Conservation (phyloP, 2,113 vertebrate genomes). For the Rhynchopsitta pachyrhyncha region DNA sequence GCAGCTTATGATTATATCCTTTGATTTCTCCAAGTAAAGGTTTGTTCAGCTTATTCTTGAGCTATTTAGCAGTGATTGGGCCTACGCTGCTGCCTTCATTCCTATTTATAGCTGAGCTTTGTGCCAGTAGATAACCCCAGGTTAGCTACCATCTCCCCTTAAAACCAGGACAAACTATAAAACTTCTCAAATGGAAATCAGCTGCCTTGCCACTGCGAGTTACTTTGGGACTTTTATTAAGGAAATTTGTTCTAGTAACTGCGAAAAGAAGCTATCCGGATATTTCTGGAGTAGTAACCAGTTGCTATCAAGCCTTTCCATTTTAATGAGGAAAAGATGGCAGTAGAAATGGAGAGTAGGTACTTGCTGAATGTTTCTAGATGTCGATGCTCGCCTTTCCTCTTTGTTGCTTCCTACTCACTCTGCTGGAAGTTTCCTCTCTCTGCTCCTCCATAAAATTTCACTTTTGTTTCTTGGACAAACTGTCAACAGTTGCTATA, state of each 20-base stretch:
- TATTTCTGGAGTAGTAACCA: background rate
- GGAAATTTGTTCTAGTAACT: background rate
- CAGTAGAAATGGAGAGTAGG: background rate
- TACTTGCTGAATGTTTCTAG: background rate
- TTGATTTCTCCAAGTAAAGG: constrained; percentile 23
- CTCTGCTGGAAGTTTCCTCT: background rate
- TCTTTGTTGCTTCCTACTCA: background rate
- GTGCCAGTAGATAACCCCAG: background rate
- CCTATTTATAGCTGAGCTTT: background rate
- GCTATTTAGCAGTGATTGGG: background rate
- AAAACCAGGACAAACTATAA: background rate
- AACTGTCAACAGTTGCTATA: background rate
- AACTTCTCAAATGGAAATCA: background rate
- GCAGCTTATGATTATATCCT: constrained; percentile 29
- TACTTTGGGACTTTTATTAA: background rate
- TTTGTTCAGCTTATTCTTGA: background rate
- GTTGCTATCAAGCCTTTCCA: background rate
- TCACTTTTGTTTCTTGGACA: background rate
- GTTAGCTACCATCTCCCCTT: background rate
- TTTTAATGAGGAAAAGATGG: background rate
- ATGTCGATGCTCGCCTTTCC: background rate
- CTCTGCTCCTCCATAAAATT: background rate
- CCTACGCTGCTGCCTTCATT: background rate
- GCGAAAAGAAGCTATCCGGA: background rate
- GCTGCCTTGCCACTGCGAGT: background rate